Evolutionary conservation across 2,888 invertebrate genomes (phyloP).

Genomic region (Cheilosia soror): DNA sequence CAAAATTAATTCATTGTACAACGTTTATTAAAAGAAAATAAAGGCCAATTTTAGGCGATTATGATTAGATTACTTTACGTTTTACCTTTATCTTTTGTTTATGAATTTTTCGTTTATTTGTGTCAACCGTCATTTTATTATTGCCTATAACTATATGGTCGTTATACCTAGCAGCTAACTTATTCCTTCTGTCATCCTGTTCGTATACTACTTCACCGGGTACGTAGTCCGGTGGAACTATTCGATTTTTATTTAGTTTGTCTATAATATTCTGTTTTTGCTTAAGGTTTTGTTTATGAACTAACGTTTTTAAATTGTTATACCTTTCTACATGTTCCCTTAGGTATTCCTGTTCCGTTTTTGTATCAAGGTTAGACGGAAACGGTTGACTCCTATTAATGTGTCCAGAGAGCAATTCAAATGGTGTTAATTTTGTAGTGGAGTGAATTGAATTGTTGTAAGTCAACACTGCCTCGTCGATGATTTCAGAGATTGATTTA

Average conservation of each 20-base stretch:
- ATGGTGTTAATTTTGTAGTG: constrained; percentile 51
- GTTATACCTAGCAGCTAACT: constrained; percentile 10
- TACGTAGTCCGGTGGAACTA: constrained; percentile 3
- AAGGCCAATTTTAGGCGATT: background rate
- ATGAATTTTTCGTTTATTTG: constrained; percentile 12
- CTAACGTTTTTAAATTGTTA: constrained; percentile 5
- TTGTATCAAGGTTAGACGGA: background rate
- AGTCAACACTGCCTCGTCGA: constrained; percentile 60
- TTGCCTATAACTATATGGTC: background rate
- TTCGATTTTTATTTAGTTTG: constrained; percentile 27
- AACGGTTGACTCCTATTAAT: constrained; percentile 23
- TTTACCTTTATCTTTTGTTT: constrained; percentile 5
- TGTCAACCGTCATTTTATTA: background rate
- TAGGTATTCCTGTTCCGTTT: constrained; percentile 51
- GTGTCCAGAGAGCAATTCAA: constrained; percentile 56
- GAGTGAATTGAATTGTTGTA: no score
- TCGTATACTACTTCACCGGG: background rate
- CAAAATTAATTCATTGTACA: background rate
- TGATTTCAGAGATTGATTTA: constrained; percentile 26
- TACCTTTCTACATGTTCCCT: constrained; percentile 27
- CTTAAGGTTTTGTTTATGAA: constrained; percentile 5
- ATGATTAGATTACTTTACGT: background rate
- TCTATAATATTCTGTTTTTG: constrained; percentile 34
- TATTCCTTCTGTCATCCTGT: constrained; percentile 14
- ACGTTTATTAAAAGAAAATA: background rate